A percentile compares a stretch with the other conserved stretches of the same genome.
These are phyloP conservation scores for Gasteruption jaculator DNA, from an alignment of 2,888 invertebrate genomes.

Conservation along the genomic window DNA sequence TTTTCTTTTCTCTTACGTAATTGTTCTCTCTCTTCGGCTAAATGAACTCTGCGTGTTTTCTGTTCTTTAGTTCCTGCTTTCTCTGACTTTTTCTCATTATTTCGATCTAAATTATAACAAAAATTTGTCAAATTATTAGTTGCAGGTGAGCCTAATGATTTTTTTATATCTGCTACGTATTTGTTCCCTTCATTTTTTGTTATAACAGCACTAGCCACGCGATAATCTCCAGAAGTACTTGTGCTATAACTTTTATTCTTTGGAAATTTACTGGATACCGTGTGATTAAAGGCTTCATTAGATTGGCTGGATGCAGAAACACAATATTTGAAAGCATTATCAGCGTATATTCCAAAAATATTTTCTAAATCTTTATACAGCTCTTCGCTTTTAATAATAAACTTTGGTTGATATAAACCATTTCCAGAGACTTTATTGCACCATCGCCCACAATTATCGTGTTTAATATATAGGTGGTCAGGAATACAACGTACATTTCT, in stretches of 20 bases:
- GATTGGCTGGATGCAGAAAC: conserved; percentile 18
- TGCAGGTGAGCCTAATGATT: conserved; percentile 10
- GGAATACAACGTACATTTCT: not conserved
- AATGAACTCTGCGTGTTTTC: conserved; percentile 9
- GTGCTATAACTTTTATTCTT: conserved; percentile 14
- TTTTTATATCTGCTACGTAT: conserved; percentile 13
- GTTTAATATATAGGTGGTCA: conserved; percentile 1
- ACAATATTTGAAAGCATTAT: conserved; percentile 16
- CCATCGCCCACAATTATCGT: not conserved
- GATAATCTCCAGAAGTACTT: conserved; percentile 15
- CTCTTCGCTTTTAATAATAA: conserved; percentile 12
- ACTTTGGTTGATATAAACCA: not conserved
- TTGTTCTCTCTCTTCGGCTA: conserved; percentile 11
- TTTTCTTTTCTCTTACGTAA: conserved; percentile 10
- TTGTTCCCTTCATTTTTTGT: conserved; percentile 16
- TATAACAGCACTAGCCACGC: conserved; percentile 16
- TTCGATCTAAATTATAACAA: conserved; percentile 7
- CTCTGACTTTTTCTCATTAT: not conserved
- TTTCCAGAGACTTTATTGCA: not conserved
- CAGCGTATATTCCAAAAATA: conserved; percentile 13
- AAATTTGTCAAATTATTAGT: conserved; percentile 2
- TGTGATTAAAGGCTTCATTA: conserved; percentile 17
- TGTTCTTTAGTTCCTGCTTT: conserved; percentile 11
- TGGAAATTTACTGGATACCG: conserved; percentile 15
- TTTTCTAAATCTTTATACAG: conserved; percentile 13